Evolutionary conservation across 2,797 vertebrate genomes (phyloP).

Genomic region (Salarias fasciatus): DNA sequence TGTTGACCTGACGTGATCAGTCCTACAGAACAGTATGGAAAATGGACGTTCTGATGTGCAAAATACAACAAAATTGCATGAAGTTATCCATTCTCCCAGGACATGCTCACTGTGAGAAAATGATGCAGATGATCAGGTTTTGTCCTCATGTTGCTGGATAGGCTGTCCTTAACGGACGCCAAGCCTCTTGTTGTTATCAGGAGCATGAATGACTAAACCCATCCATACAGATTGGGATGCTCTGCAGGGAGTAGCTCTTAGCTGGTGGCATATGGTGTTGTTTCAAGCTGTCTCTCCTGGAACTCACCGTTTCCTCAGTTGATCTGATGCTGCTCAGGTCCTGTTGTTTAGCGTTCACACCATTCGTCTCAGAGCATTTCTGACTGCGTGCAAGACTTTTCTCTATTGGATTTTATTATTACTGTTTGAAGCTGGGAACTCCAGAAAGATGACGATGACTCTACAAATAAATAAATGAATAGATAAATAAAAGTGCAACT

Average conservation of each 20-base stretch:
- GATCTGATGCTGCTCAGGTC: slow-evolving; percentile 1
- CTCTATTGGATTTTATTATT: too few relatives aligned
- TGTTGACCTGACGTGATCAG: too few relatives aligned
- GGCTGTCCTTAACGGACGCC: slow-evolving; percentile 11
- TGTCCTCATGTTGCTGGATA: slow-evolving; percentile 12
- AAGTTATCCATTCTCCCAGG: background rate
- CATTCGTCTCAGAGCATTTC: too few relatives aligned
- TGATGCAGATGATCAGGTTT: slow-evolving; percentile 28
- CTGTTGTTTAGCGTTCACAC: background rate
- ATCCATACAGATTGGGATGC: slow-evolving; percentile 16
- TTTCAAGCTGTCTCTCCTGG: slow-evolving; percentile 16
- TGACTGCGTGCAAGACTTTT: too few relatives aligned
- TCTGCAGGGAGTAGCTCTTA: slow-evolving; percentile 10
- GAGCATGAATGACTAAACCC: slow-evolving; percentile 44
- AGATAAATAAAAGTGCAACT: too few relatives aligned
- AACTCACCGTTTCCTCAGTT: background rate
- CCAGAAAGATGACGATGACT: background rate
- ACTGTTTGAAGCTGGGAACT: background rate
- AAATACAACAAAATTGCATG: background rate
- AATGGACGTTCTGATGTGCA: too few relatives aligned
- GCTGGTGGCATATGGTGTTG: slow-evolving; percentile 40
- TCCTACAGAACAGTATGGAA: too few relatives aligned
- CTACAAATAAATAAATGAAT: background rate
- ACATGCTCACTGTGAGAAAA: slow-evolving; percentile 7
- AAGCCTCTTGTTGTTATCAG: slow-evolving; percentile 20